Percentiles rank a stretch among this genome's conserved stretches.
Conservation (phyloP, 2,888 invertebrate genomes). For the Sinelater perroti region DNA sequence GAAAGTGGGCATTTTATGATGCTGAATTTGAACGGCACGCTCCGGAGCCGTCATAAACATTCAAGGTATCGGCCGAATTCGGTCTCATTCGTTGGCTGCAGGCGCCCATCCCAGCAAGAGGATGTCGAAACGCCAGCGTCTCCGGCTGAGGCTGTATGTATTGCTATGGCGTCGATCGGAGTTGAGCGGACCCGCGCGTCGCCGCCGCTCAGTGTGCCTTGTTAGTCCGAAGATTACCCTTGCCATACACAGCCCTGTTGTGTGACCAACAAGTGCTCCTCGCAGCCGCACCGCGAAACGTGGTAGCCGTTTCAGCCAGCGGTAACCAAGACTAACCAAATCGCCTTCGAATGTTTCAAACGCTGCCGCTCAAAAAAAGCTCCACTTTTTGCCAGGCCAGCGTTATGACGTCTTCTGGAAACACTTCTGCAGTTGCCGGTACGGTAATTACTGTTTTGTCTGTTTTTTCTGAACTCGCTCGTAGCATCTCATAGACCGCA, state of each 20-base stretch:
- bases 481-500: too few relatives aligned
- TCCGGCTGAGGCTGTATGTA: constrained; percentile 24
- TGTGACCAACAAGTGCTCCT: constrained; percentile 25
- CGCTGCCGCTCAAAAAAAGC: constrained; percentile 1
- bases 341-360: constrained; percentile 1
- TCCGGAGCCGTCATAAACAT: constrained; percentile 20
- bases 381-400: background rate
- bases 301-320: too few relatives aligned
- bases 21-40: too few relatives aligned
- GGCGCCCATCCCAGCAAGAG: constrained; percentile 24
- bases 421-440: background rate
- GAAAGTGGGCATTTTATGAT: too few relatives aligned
- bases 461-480: too few relatives aligned
- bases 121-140: constrained; percentile 25
- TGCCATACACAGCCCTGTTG: constrained; percentile 2
- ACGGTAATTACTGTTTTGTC: background rate
- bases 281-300: too few relatives aligned
- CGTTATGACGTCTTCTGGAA: background rate
- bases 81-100: constrained; percentile 20
- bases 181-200: constrained; percentile 19
- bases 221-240: constrained; percentile 13
- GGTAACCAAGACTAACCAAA: too few relatives aligned
- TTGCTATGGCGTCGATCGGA: constrained; percentile 23
- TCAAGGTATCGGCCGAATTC: constrained; percentile 21
- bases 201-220: constrained; percentile 22